phyloP scores from a whole-genome alignment of 2,113 vertebrate genomes.

The Petromus typicus region DNA sequence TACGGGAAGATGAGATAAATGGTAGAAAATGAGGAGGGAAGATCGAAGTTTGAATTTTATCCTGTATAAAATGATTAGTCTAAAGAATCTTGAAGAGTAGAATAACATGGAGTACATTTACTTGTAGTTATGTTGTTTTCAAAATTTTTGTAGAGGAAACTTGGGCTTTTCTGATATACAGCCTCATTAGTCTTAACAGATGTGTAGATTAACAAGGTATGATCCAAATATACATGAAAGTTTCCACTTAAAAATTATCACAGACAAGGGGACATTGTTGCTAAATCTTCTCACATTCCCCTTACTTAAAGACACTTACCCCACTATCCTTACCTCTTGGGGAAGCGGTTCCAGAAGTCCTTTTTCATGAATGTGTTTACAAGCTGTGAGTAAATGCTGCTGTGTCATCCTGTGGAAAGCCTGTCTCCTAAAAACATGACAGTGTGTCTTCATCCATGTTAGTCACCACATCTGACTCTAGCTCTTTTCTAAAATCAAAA shows the following conservation, averaged over 20 bases:
- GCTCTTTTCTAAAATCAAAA: neutral
- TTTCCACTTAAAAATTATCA: neutral
- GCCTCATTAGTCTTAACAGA: neutral
- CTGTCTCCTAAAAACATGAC: neutral
- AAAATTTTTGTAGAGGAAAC: neutral
- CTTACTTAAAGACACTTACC: neutral
- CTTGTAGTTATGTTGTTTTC: neutral
- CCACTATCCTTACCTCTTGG: neutral
- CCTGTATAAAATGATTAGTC: neutral
- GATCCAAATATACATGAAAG: neutral
- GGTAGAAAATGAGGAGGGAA: neutral
- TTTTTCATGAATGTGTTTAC: neutral
- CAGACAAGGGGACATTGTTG: too few species aligned
- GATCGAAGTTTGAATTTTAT: constrained; percentile 19
- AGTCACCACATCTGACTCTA: neutral
- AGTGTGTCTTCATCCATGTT: neutral
- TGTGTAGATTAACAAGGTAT: neutral
- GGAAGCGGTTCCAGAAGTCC: neutral
- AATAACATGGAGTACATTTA: neutral
- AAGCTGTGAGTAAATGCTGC: neutral
- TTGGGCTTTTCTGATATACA: neutral
- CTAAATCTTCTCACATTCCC: neutral
- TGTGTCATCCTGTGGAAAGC: neutral
- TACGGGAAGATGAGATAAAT: neutral
- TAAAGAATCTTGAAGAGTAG: constrained; percentile 20